Evolutionary conservation across 2,888 invertebrate genomes (phyloP).

Genomic region (Ophion ventricosus): DNA sequence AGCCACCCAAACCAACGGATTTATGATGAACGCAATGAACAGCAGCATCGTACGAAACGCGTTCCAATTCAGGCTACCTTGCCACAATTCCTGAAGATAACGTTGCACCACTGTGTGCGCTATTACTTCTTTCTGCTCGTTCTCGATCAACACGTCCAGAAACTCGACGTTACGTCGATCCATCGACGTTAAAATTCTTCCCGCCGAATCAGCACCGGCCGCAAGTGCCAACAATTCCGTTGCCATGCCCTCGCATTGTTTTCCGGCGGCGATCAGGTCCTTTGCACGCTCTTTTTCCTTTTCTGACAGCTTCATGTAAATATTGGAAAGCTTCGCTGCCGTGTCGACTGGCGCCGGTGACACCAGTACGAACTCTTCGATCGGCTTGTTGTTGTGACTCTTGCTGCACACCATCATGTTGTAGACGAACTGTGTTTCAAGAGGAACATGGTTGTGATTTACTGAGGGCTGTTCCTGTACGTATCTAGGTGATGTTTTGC

Average conservation of each 20-base stretch:
- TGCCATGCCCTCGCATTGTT: slow-evolving; percentile 99
- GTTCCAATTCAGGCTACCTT: slow-evolving; percentile 98
- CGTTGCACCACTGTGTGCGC: slow-evolving; percentile 98
- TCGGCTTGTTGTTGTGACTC: slow-evolving; percentile 96
- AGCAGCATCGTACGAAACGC: slow-evolving; percentile 97
- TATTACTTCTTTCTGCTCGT: slow-evolving; percentile 99
- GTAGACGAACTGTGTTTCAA: slow-evolving; percentile 90
- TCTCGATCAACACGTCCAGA: slow-evolving; percentile 98
- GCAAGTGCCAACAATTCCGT: slow-evolving; percentile 97
- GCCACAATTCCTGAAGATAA: slow-evolving; percentile 98
- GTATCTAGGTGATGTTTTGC: too few relatives aligned
- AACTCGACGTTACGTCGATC: slow-evolving; percentile 97
- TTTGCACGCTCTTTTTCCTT: slow-evolving; percentile 99
- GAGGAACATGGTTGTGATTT: not conserved
- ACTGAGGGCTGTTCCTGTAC: too few relatives aligned
- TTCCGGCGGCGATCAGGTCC: slow-evolving; percentile 97
- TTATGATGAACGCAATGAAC: slow-evolving; percentile 95
- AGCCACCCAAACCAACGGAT: slow-evolving; percentile 98
- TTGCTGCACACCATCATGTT: slow-evolving; percentile 99
- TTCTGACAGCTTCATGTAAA: slow-evolving; percentile 93
- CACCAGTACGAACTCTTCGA: slow-evolving; percentile 98
- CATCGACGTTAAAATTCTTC: slow-evolving; percentile 96
- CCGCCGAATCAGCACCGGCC: slow-evolving; percentile 97
- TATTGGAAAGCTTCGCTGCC: slow-evolving; percentile 98
- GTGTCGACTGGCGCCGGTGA: slow-evolving; percentile 99